These are phyloP conservation scores for Tachina lurida DNA, from an alignment of 2,888 invertebrate species.

Conservation along the genomic window DNA sequence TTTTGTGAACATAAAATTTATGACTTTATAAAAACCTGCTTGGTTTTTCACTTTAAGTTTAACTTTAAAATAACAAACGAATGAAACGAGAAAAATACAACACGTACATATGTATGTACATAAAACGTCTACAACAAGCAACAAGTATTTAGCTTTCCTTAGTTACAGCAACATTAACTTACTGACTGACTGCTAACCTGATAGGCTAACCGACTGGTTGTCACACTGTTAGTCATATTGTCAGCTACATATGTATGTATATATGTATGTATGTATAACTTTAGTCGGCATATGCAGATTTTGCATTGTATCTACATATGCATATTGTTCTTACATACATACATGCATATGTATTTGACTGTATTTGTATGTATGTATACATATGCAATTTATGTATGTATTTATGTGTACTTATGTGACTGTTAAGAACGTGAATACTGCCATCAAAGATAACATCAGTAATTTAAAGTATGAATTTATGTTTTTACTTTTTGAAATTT, in stretches of 20 bases:
- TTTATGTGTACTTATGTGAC: neutral
- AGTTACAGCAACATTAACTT: slow-evolving; percentile 57
- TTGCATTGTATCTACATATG: slow-evolving; percentile 13
- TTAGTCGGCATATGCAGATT: slow-evolving; percentile 52
- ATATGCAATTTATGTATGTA: neutral
- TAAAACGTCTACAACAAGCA: slow-evolving; percentile 69
- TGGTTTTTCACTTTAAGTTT: slow-evolving; percentile 65
- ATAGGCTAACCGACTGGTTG: slow-evolving; percentile 44
- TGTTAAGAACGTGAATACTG: slow-evolving; percentile 45
- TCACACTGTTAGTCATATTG: slow-evolving; percentile 63
- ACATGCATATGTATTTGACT: neutral
- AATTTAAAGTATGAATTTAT: slow-evolving; percentile 35
- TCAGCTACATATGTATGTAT: slow-evolving; percentile 6
- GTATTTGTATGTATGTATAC: neutral
- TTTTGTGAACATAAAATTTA: slow-evolving; percentile 74
- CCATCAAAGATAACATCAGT: slow-evolving; percentile 39
- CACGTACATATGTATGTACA: slow-evolving; percentile 71
- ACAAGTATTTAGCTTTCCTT: slow-evolving; percentile 56
- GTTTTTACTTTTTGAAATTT: slow-evolving; percentile 4
- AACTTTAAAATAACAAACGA: slow-evolving; percentile 59
- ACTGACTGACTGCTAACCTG: slow-evolving; percentile 42
- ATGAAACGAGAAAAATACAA: slow-evolving; percentile 56
- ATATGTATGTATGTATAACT: neutral
- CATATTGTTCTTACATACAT: neutral
- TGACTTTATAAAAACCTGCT: slow-evolving; percentile 77